A percentile compares a stretch with the other conserved stretches of the same genome.
phyloP scores from a whole-genome alignment of 2,797 vertebrate genomes.

The Rhinella marina region DNA sequence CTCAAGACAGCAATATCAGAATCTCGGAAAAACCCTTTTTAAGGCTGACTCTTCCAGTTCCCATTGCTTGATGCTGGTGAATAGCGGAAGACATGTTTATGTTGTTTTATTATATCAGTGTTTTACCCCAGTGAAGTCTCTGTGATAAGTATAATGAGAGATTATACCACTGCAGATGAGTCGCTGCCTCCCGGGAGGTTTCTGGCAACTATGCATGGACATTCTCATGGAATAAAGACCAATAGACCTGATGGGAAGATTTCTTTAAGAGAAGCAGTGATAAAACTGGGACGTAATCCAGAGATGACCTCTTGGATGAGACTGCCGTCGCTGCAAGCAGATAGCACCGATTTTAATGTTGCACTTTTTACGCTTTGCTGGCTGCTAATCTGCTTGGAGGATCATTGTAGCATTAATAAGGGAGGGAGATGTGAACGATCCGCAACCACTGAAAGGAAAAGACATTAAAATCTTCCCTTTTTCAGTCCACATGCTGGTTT shows the following conservation, averaged over 20 bases:
- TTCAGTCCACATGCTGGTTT: not conserved
- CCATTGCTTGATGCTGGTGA: not conserved
- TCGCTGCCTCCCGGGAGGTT: not conserved
- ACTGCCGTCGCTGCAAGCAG: not conserved
- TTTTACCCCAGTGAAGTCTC: not conserved
- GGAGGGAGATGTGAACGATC: not conserved
- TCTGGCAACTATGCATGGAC: not conserved
- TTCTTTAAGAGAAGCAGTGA: not conserved
- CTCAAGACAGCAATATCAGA: too few species aligned
- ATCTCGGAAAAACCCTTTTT: too few species aligned
- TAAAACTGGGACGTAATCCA: not conserved
- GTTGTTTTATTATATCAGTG: not conserved
- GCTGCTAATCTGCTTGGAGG: conserved; percentile 31
- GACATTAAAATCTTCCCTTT: conserved; percentile 3
- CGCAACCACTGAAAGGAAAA: conserved; percentile 3
- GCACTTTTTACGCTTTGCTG: conserved; percentile 29
- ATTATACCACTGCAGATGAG: not conserved
- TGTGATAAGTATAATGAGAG: not conserved
- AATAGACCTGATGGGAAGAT: too few species aligned
- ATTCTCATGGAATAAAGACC: not conserved
- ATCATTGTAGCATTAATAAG: conserved; percentile 20
- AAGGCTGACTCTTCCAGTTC: not conserved
- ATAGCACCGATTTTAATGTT: not conserved
- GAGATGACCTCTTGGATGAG: not conserved
- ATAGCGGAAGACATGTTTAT: not conserved